A percentile compares a stretch with the other conserved stretches of the same genome.
Evolutionary conservation across 2,113 vertebrate genomes (phyloP).

Genomic region (Tympanuchus pallidicinctus): DNA sequence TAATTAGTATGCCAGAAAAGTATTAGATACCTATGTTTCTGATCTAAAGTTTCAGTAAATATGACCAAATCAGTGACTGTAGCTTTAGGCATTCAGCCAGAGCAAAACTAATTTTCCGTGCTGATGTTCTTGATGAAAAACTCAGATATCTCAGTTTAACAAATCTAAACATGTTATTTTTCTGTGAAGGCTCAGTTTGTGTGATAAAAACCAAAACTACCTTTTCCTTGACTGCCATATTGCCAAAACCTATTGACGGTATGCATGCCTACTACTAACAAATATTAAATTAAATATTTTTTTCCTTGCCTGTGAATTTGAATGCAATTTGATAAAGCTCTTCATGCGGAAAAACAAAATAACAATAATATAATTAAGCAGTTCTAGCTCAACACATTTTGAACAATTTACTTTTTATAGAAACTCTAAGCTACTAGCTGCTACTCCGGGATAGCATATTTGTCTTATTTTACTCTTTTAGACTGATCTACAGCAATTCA

Average conservation of each 20-base stretch:
- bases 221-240: background rate
- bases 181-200: background rate
- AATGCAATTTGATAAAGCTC: background rate
- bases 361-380: background rate
- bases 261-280: background rate
- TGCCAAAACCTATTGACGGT: background rate
- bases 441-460: background rate
- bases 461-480: background rate
- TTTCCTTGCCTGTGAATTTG: rapidly evolving
- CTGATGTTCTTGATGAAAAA: background rate
- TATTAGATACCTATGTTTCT: background rate
- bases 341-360: background rate
- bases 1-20: background rate
- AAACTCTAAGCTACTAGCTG: background rate
- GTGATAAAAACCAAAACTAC: background rate
- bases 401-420: background rate
- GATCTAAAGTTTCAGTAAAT: conserved; percentile 27
- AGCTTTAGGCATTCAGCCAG: conserved; percentile 22
- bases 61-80: background rate
- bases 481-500: background rate
- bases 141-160: background rate
- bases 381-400: background rate
- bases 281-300: background rate
- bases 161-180: background rate
- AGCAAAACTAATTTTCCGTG: background rate